phyloP scores from a whole-genome alignment of 2,113 vertebrate genomes.

The Hydropotes inermis region DNA sequence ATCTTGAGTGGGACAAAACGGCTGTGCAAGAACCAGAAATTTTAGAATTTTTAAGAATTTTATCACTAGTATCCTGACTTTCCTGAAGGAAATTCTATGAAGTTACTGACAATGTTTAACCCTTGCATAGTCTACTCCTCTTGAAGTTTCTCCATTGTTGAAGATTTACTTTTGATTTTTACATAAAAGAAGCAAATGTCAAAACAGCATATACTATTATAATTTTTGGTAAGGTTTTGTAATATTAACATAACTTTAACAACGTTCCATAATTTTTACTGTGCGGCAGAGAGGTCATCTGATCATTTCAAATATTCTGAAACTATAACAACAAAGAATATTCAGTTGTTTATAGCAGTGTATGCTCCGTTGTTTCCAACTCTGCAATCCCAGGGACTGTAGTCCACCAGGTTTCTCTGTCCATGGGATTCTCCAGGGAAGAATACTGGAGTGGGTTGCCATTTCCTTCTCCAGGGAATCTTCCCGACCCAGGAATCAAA shows the following conservation, averaged over 20 bases:
- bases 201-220: neutral
- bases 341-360: neutral
- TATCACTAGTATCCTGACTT: neutral
- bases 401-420: neutral
- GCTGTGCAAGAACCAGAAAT: neutral
- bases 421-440: neutral
- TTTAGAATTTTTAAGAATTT: neutral
- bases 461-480: neutral
- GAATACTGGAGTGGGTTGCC: neutral
- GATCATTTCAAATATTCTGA: neutral
- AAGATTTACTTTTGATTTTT: neutral
- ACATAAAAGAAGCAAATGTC: neutral
- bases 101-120: neutral
- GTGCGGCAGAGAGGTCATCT: neutral
- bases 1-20: neutral
- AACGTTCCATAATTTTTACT: neutral
- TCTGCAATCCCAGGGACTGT: neutral
- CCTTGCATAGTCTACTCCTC: fast-evolving
- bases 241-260: neutral
- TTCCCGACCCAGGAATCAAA: neutral
- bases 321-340: neutral
- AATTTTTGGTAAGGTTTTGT: neutral
- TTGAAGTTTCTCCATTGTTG: neutral
- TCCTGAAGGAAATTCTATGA: neutral
- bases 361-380: fast-evolving